Conservation (phyloP, 2,113 vertebrate genomes). For the Oostethus manadensis region DNA sequence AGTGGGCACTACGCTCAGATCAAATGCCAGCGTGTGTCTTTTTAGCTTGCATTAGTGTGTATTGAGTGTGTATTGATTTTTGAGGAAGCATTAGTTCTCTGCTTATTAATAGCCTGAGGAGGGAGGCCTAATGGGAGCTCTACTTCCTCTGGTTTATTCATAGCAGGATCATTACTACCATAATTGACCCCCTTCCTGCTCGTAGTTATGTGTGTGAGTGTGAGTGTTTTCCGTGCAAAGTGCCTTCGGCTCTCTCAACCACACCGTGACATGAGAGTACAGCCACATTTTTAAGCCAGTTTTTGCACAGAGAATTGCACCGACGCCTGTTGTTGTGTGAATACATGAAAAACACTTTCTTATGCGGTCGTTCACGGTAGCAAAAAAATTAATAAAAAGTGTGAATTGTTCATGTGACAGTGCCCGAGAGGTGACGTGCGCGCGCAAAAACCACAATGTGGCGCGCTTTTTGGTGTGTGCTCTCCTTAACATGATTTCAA, state of each 20-base stretch:
- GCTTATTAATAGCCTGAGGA: slow-evolving; percentile 63
- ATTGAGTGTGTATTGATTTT: slow-evolving; percentile 50
- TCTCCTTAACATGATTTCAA: too few species aligned
- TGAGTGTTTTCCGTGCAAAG: slow-evolving; percentile 2
- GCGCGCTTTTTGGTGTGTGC: too few species aligned
- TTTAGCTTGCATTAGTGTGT: slow-evolving; percentile 29
- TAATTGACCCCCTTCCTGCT: slow-evolving; percentile 50
- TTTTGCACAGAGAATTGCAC: too few species aligned
- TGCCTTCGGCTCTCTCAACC: neutral
- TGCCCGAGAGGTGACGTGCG: too few species aligned
- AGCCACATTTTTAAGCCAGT: too few species aligned
- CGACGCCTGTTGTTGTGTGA: too few species aligned
- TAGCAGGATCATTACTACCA: slow-evolving; percentile 59
- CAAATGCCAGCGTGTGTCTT: slow-evolving; percentile 36
- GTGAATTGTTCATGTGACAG: too few species aligned
- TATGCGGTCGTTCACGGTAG: too few species aligned
- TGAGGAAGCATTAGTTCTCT: slow-evolving; percentile 47
- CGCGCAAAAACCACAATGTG: too few species aligned
- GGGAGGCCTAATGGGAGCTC: slow-evolving; percentile 54
- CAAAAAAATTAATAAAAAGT: too few species aligned
- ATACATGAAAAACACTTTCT: too few species aligned
- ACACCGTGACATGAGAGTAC: too few species aligned
- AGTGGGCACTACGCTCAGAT: slow-evolving; percentile 20
- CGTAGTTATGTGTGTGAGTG: neutral
- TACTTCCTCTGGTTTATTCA: slow-evolving; percentile 66